Evolutionary conservation across 2,888 invertebrate species (phyloP).

Genomic region (Drosophila mettleri): DNA sequence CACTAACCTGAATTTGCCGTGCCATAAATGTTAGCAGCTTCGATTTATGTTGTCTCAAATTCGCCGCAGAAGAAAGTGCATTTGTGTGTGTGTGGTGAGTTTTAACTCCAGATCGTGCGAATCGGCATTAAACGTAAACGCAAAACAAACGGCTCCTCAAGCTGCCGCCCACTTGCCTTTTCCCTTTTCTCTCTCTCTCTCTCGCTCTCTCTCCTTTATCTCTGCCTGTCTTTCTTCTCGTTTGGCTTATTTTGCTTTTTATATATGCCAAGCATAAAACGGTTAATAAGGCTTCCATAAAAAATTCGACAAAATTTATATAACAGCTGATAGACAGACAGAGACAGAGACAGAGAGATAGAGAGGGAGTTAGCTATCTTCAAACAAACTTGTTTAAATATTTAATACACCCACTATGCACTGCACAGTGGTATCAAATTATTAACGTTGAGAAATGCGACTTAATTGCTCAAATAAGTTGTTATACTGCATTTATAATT

Average conservation of each 20-base stretch:
- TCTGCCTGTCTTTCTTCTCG: neutral
- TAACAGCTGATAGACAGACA: slow-evolving; percentile 10
- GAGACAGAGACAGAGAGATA: neutral
- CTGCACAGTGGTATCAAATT: slow-evolving; percentile 4
- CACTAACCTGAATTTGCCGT: slow-evolving; percentile 71
- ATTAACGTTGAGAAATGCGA: neutral
- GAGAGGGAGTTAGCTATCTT: neutral
- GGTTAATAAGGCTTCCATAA: slow-evolving; percentile 22
- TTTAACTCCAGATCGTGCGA: slow-evolving; percentile 67
- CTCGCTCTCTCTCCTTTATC: neutral
- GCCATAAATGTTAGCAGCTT: slow-evolving; percentile 59
- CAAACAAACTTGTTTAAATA: slow-evolving; percentile 8
- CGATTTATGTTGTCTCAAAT: slow-evolving; percentile 58
- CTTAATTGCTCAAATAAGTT: neutral
- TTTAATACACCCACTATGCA: slow-evolving; percentile 1
- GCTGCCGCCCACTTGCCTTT: slow-evolving; percentile 1
- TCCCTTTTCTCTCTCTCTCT: neutral
- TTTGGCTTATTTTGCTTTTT: slow-evolving; percentile 18
- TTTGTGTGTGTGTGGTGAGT: slow-evolving; percentile 12
- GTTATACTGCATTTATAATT: neutral
- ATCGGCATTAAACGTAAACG: slow-evolving; percentile 42
- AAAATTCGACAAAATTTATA: slow-evolving; percentile 22
- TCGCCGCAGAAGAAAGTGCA: slow-evolving; percentile 53
- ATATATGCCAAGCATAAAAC: slow-evolving; percentile 11
- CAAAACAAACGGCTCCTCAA: slow-evolving; percentile 12